phyloP scores from a whole-genome alignment of 2,888 invertebrate species.

The Lithodes maja region DNA sequence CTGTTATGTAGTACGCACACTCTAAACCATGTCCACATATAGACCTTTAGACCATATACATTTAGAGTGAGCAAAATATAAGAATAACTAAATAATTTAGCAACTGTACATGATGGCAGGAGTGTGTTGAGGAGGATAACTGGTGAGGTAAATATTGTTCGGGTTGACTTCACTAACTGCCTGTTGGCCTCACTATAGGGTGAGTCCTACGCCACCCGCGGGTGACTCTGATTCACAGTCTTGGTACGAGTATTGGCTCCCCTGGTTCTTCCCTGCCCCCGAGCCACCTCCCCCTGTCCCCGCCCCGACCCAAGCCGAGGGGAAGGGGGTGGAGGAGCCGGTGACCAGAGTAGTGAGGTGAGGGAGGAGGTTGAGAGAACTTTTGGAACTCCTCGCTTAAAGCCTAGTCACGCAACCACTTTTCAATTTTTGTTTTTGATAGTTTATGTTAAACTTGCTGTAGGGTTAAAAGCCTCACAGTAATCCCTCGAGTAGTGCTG shows the following conservation, averaged over 20 bases:
- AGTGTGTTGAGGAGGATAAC: no score
- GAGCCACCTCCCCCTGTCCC: conserved; percentile 24
- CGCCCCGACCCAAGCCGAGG: conserved; percentile 37
- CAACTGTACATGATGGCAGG: no score
- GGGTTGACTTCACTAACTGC: neutral
- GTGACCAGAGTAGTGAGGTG: conserved; percentile 55
- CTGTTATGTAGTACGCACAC: no score
- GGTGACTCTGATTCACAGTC: conserved; percentile 55
- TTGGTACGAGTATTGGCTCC: conserved; percentile 67
- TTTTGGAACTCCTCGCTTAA: conserved; percentile 15
- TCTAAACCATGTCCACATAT: no score
- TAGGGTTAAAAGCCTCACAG: no score
- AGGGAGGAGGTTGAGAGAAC: neutral
- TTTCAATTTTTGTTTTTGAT: no score
- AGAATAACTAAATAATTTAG: no score
- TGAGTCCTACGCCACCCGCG: neutral
- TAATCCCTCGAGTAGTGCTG: no score
- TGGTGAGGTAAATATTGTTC: no score
- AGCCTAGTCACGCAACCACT: neutral
- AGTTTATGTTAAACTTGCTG: no score
- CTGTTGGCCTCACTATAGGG: neutral
- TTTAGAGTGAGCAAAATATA: no score
- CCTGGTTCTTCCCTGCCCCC: conserved; percentile 57
- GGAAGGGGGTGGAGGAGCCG: conserved; percentile 32
- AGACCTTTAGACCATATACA: no score